Base-by-base conservation (phyloP, 2,797 vertebrate species). In the Enteromius viviparus region DNA sequence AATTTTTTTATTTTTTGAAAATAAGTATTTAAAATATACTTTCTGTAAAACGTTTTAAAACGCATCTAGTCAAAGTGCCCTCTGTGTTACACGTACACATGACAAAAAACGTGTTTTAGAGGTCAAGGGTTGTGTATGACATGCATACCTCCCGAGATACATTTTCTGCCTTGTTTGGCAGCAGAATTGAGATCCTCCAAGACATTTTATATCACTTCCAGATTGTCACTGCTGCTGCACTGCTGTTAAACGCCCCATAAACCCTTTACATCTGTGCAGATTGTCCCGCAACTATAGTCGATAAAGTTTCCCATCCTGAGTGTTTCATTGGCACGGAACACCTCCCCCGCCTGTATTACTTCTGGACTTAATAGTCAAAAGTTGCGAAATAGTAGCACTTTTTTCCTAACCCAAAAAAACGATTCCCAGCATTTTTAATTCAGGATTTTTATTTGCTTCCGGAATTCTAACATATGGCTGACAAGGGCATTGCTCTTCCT, bases 221-320 rank as follows among this genome's bases (percentile, higher is more conserved):
- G n/a, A 11, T 49, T 29, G 62, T 64, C 26, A 40, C 21, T 8
- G 19, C 81, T 87, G 42, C 83, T 23, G 47, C 49, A 76, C 78
- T 29, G 53, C 60, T 32, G 77, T 78, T 85, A 37, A 81, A 80
- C 71, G 76, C 40, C 26, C 65, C 81, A 83, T 76, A 81, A 87
- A 78, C 37, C 12, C 37, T 85, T 72, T 70, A 55, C 45, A 60
- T 80, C 77, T 42, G 23, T 53, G 49, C 51, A 66, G 64, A 37
- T 78, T 69, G 60, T 68, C 76, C 49, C 29, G 15, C 53, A 58
- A 53, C 76, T 40, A 42, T 68, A 62, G 69, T 53, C 53, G 21
- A 40, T 69, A 69, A 70, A 70, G 17, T 69, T 76, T 60, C 2
- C 8, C 34, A 77, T 69, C 58, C 15, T 21, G 68, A 58, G 49